Conservation (phyloP, 2,113 vertebrate species). For the Perccottus glenii region DNA sequence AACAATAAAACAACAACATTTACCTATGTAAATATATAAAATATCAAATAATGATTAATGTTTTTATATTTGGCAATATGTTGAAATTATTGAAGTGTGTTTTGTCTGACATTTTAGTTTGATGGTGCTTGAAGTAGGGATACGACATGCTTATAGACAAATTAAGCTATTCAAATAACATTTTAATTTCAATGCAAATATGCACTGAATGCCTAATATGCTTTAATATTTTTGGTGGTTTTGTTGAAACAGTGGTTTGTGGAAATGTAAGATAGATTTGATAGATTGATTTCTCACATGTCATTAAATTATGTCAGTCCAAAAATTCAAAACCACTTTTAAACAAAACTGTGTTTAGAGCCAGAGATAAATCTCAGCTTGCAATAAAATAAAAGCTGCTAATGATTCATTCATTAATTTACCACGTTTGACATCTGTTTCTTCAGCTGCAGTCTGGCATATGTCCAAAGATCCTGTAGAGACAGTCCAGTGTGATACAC, state of each 20-base stretch:
- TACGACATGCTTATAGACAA: too few relatives aligned
- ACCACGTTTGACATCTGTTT: background rate
- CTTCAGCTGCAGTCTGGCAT: constrained; percentile 1
- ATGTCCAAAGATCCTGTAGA: constrained; percentile 2
- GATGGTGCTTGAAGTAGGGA: too few relatives aligned
- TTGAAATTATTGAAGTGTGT: too few relatives aligned
- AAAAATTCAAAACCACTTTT: background rate
- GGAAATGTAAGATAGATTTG: background rate
- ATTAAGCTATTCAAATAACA: too few relatives aligned
- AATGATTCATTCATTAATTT: constrained; percentile 9
- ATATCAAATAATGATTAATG: too few relatives aligned
- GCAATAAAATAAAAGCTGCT: background rate
- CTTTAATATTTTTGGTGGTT: background rate
- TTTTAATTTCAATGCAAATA: too few relatives aligned
- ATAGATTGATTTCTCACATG: background rate
- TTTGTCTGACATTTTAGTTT: too few relatives aligned
- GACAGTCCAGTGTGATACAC: background rate
- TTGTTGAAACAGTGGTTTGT: background rate
- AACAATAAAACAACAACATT: too few relatives aligned
- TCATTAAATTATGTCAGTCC: background rate
- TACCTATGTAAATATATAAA: too few relatives aligned
- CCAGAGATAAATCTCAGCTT: background rate
- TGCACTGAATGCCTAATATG: too few relatives aligned
- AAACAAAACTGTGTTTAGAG: background rate
- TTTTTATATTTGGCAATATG: too few relatives aligned